Evolutionary conservation across 2,113 vertebrate genomes (phyloP).

Genomic region (Aegypius monachus): DNA sequence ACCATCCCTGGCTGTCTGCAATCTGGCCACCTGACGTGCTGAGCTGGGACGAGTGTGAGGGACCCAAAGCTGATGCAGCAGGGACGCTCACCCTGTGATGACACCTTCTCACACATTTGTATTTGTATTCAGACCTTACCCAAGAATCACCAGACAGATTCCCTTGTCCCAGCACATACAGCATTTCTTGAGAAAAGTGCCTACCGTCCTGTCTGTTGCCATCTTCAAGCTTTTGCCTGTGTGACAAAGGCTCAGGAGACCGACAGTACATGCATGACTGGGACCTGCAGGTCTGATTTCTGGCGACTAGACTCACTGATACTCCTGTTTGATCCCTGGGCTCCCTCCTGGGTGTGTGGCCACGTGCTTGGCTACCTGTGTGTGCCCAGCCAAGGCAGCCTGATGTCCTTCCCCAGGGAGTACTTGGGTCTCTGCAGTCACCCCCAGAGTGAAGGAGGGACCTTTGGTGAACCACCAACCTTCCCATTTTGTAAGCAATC

Average conservation of each 20-base stretch:
- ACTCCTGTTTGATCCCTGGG: background rate
- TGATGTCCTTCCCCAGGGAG: background rate
- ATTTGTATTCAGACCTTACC: background rate
- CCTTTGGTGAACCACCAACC: background rate
- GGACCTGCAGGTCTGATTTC: background rate
- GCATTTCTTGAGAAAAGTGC: background rate
- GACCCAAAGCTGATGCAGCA: background rate
- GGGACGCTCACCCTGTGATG: background rate
- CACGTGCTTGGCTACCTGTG: background rate
- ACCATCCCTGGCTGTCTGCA: background rate
- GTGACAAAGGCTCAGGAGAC: background rate
- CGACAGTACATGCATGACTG: accelerated
- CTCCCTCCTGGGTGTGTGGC: background rate
- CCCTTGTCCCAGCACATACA: background rate
- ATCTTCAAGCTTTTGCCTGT: background rate
- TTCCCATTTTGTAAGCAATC: background rate
- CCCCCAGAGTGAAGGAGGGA: background rate
- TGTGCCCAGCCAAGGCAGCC: background rate
- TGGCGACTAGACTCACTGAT: background rate
- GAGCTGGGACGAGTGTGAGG: background rate
- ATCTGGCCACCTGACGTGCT: accelerated
- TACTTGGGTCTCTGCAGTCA: background rate
- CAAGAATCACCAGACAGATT: background rate
- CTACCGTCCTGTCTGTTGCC: background rate
- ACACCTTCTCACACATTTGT: background rate